A percentile compares a stretch with the other conserved stretches of the same genome.
Evolutionary conservation across 2,113 vertebrate genomes (phyloP).

Genomic region (Cynopterus brachyotis): DNA sequence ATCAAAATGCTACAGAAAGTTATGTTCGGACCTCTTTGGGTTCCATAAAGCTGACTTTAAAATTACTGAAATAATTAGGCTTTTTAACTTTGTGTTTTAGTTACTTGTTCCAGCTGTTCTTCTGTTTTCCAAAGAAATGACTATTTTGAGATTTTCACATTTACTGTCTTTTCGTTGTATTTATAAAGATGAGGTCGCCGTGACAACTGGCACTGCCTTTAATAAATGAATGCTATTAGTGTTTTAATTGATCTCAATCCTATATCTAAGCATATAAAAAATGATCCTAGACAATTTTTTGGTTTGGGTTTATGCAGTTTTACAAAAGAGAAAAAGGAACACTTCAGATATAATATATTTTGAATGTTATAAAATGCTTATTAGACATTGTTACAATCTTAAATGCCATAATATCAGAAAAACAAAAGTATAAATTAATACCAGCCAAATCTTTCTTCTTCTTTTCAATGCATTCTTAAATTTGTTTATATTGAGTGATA

Average conservation of each 20-base stretch:
- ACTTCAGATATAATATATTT: not conserved
- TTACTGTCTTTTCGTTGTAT: constrained; percentile 74
- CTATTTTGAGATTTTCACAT: constrained; percentile 72
- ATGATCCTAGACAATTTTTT: not conserved
- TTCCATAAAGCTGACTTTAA: constrained; percentile 15
- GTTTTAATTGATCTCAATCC: constrained; percentile 28
- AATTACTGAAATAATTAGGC: constrained; percentile 51
- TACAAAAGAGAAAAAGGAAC: not conserved
- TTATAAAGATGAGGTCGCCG: constrained; percentile 79
- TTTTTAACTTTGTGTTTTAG: constrained; percentile 47
- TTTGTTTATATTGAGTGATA: not conserved
- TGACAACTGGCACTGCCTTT: constrained; percentile 70
- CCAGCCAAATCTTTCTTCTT: not conserved
- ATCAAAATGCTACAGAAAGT: not conserved
- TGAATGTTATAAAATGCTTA: not conserved
- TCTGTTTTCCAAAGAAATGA: constrained; percentile 54
- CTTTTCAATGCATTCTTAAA: not conserved
- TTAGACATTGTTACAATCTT: not conserved
- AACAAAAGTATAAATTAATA: not conserved
- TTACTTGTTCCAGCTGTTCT: constrained; percentile 27
- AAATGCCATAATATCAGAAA: not conserved
- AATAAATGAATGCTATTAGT: constrained; percentile 57
- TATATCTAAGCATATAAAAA: constrained; percentile 8
- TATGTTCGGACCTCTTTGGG: not conserved
- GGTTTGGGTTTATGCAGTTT: not conserved